These are phyloP conservation scores for Anticlea derivata DNA, from an alignment of 2,888 invertebrate genomes.

Conservation along the genomic window DNA sequence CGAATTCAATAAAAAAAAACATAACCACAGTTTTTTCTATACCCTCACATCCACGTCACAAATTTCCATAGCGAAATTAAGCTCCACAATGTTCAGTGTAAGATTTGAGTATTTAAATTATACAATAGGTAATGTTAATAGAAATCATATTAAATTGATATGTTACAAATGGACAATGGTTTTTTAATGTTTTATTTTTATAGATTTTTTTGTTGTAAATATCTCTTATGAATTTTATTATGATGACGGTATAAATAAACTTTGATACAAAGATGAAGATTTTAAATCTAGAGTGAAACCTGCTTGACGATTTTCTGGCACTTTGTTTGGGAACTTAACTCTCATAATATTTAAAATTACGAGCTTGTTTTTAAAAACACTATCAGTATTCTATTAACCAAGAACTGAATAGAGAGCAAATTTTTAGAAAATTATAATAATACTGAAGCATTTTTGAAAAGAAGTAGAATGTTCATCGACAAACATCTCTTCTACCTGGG, in stretches of 20 bases:
- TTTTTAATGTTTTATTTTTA: conserved; percentile 68
- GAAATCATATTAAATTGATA: conserved; percentile 80
- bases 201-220: conserved; percentile 47
- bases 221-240: conserved; percentile 34
- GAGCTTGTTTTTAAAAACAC: background rate
- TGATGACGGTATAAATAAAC: conserved; percentile 65
- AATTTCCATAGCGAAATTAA: conserved; percentile 35
- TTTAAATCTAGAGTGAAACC: conserved; percentile 38
- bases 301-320: too few species aligned
- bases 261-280: conserved; percentile 51
- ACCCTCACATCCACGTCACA: conserved; percentile 51
- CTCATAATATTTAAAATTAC: too few species aligned
- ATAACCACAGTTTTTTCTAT: conserved; percentile 58
- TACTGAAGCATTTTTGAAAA: too few species aligned
- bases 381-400: too few species aligned
- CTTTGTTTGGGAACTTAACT: too few species aligned
- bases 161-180: conserved; percentile 74
- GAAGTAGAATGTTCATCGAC: too few species aligned
- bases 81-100: conserved; percentile 65
- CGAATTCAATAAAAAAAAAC: conserved; percentile 50
- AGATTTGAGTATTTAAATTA: conserved; percentile 70
- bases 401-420: too few species aligned
- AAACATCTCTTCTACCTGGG: too few species aligned
- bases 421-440: too few species aligned
- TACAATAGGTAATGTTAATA: conserved; percentile 80